Percentiles rank a stretch among this genome's conserved stretches.
Conservation (phyloP, 2,888 invertebrate genomes). For the Anodontia alba region DNA sequence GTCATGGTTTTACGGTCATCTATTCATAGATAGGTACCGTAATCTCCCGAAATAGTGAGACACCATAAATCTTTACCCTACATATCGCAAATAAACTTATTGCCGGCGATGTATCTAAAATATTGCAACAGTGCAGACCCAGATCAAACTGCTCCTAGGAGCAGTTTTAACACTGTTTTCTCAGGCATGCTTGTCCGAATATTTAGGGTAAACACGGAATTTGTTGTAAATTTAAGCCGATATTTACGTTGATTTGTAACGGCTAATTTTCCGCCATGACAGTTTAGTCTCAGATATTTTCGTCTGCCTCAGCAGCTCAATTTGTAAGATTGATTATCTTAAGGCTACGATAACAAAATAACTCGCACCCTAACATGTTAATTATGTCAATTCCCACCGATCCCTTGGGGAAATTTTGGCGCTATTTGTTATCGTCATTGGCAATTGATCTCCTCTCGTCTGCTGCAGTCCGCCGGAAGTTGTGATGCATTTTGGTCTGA, state of each 20-base stretch:
- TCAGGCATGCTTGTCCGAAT: no score
- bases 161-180: no score
- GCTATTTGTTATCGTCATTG: slow-evolving; percentile 53
- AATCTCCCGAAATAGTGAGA: no score
- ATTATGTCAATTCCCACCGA: slow-evolving; percentile 51
- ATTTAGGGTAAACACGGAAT: no score
- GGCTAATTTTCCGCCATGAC: slow-evolving; percentile 65
- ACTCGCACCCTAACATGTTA: slow-evolving; percentile 43
- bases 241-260: slow-evolving; percentile 52
- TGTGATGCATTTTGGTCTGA: slow-evolving; percentile 59
- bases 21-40: no score
- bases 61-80: no score
- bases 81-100: no score
- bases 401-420: slow-evolving; percentile 50
- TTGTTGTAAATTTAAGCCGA: no score
- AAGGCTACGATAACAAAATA: slow-evolving; percentile 56
- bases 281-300: slow-evolving; percentile 1
- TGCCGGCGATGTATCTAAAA: no score
- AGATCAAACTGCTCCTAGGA: no score
- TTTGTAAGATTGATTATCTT: slow-evolving; percentile 16
- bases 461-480: slow-evolving; percentile 22
- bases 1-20: no score
- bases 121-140: no score
- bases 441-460: slow-evolving; percentile 35
- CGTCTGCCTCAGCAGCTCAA: slow-evolving; percentile 1